Conservation (phyloP, 53 echinoderm and acorn worm genomes). For the Antedon mediterranea region DNA sequence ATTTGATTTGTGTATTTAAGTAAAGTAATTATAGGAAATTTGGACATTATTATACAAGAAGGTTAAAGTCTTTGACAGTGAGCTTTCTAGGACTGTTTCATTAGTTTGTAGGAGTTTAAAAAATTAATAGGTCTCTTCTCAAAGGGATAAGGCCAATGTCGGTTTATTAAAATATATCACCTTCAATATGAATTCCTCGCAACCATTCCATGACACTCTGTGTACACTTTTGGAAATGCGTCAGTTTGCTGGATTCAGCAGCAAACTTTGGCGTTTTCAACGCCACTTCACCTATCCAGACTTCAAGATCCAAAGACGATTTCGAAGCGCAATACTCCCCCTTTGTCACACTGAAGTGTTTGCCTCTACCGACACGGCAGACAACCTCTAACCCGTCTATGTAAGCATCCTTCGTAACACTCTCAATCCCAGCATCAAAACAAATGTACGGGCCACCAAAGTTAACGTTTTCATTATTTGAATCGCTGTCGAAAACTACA, state of each 20-base stretch:
- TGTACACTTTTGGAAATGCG: slow-evolving; percentile 10
- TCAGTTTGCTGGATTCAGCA: slow-evolving; percentile 5
- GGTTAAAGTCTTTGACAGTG: too few relatives aligned
- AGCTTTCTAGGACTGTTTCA: too few relatives aligned
- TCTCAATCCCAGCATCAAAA: slow-evolving; percentile 3
- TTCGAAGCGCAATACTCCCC: neutral
- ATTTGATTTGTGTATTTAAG: too few relatives aligned
- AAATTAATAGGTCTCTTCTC: too few relatives aligned
- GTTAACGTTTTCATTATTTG: neutral
- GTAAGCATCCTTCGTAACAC: neutral
- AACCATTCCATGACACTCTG: slow-evolving; percentile 62
- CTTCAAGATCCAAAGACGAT: slow-evolving; percentile 9
- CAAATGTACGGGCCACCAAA: neutral
- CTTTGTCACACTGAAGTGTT: neutral
- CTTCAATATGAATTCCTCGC: slow-evolving; percentile 41
- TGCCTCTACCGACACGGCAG: slow-evolving; percentile 9
- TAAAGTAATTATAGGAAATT: too few relatives aligned
- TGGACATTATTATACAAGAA: too few relatives aligned
- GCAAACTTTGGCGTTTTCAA: slow-evolving; percentile 22
- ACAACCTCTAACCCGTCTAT: slow-evolving; percentile 23
- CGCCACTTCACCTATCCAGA: slow-evolving; percentile 21
- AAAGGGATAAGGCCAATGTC: neutral
- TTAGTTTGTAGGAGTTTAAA: too few relatives aligned
- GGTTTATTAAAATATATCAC: slow-evolving; percentile 13
- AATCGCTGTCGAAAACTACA: neutral